These are phyloP conservation scores for Hippopotamus amphibius DNA, from an alignment of 2,113 vertebrate genomes.

Conservation along the genomic window DNA sequence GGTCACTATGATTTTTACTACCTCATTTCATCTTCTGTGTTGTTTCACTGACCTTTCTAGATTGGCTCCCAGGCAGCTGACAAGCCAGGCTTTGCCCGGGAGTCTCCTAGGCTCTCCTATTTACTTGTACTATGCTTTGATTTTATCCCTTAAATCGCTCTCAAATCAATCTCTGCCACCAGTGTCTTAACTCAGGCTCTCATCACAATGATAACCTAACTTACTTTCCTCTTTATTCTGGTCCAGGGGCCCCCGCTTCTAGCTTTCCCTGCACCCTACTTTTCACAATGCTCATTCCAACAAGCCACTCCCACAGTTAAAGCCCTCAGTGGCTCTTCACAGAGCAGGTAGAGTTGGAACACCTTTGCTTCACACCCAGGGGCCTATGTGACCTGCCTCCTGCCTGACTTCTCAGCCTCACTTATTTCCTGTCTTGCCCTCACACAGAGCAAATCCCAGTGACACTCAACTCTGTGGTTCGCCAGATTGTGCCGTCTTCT, in stretches of 20 bases:
- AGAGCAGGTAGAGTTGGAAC: background rate
- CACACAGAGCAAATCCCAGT: background rate
- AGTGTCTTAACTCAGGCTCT: background rate
- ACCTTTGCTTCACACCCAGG: background rate
- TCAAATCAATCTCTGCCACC: background rate
- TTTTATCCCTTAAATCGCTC: background rate
- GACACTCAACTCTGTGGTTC: background rate
- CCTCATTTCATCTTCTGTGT: background rate
- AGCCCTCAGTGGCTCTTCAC: background rate
- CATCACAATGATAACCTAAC: background rate
- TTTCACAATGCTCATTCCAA: background rate
- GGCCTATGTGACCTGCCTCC: background rate
- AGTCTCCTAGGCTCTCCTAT: background rate
- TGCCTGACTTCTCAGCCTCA: background rate
- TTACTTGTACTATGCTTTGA: background rate
- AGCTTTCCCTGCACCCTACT: background rate
- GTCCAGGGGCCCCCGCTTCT: background rate
- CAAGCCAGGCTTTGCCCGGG: background rate
- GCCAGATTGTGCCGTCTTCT: fast-evolving
- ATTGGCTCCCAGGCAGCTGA: background rate
- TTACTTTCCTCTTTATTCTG: background rate
- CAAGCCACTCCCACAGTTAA: background rate
- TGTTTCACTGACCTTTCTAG: background rate
- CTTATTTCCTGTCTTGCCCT: background rate
- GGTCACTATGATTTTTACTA: background rate